Evolutionary conservation across 23 tunicate genomes (phyloP).

Genomic region (Phallusia fumigata): DNA sequence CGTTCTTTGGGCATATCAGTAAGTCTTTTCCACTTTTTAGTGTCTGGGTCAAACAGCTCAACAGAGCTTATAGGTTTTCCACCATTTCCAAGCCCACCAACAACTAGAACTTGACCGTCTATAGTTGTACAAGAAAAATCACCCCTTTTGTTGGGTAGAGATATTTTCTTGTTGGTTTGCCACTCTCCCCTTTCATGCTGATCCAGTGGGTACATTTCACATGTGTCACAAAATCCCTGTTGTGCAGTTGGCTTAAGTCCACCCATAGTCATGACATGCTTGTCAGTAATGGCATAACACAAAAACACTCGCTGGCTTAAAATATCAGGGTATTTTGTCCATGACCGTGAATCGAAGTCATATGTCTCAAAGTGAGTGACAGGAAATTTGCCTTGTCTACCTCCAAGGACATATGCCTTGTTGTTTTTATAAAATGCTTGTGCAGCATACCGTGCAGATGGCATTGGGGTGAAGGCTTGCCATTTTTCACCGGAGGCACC

Average conservation of each 20-base stretch:
- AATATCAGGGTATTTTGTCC: constrained; percentile 68
- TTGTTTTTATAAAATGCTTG: constrained; percentile 61
- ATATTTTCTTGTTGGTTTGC: constrained; percentile 60
- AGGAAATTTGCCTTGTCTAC: constrained; percentile 83
- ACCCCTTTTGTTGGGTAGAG: constrained; percentile 87
- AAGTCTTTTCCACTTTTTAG: constrained; percentile 88
- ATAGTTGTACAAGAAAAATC: constrained; percentile 61
- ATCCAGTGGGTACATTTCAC: constrained; percentile 62
- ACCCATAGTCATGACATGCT: constrained; percentile 63
- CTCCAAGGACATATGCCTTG: constrained; percentile 83
- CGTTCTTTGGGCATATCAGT: constrained; percentile 53
- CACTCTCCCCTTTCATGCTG: constrained; percentile 81
- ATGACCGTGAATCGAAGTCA: constrained; percentile 53
- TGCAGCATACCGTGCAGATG: constrained; percentile 82
- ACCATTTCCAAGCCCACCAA: constrained; percentile 85
- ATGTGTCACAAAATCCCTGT: constrained; percentile 83
- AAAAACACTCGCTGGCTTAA: constrained; percentile 74
- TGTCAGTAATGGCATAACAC: constrained; percentile 79
- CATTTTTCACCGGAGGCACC: constrained; percentile 67
- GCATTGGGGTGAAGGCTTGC: constrained; percentile 93
- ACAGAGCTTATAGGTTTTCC: constrained; percentile 73
- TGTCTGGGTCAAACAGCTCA: constrained; percentile 75
- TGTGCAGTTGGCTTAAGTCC: constrained; percentile 75
- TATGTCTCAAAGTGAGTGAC: constrained; percentile 82
- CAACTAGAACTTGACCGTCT: constrained; percentile 73